Percentiles rank a stretch among this genome's conserved stretches.
phyloP scores from a whole-genome alignment of 2,797 vertebrate species.

The Octomys mimax region DNA sequence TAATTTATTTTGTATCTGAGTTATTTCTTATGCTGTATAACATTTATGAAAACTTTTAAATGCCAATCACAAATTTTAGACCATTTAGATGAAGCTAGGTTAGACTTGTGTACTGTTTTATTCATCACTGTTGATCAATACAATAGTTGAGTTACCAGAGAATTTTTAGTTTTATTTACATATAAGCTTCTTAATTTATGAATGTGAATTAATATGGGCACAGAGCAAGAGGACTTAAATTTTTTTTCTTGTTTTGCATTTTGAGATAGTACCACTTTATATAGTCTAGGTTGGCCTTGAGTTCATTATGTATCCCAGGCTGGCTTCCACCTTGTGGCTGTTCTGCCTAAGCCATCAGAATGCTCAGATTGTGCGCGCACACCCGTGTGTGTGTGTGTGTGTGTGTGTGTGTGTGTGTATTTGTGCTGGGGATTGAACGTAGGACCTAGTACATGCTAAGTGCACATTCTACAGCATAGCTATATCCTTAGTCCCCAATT shows the following conservation, averaged over 20 bases:
- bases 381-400: neutral
- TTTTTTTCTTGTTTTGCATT: neutral
- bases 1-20: conserved; percentile 27
- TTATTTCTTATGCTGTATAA: neutral
- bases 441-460: neutral
- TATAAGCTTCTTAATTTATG: conserved; percentile 56
- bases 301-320: neutral
- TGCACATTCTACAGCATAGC: neutral
- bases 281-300: neutral
- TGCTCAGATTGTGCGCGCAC: neutral
- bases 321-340: neutral
- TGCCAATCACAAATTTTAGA: conserved; percentile 54
- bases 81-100: conserved; percentile 36
- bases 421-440: neutral
- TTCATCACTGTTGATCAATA: conserved; percentile 23
- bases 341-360: neutral
- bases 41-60: conserved; percentile 53
- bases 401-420: neutral
- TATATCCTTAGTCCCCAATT: neutral
- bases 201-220: conserved; percentile 3
- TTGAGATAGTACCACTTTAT: neutral
- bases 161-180: conserved; percentile 63
- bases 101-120: conserved; percentile 41
- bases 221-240: neutral
- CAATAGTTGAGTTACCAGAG: conserved; percentile 23